Conservation (phyloP, 2,888 invertebrate genomes). For the Psococerastis gibbosa region DNA sequence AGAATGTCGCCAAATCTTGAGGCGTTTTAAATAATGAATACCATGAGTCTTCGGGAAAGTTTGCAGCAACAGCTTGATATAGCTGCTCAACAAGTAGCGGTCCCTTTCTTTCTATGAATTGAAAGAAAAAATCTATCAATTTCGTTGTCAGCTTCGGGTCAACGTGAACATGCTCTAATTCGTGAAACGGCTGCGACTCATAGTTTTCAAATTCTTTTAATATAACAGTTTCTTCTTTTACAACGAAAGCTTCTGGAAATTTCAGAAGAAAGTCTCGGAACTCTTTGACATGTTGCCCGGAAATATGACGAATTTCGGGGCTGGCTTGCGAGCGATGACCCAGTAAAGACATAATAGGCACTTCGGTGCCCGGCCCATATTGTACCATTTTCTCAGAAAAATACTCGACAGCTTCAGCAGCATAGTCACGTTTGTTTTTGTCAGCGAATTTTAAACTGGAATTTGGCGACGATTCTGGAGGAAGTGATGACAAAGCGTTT, state of each 20-base stretch:
- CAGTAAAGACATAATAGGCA: conserved; percentile 87
- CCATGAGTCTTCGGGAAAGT: conserved; percentile 60
- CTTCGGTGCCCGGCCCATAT: conserved; percentile 89
- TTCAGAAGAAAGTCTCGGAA: conserved; percentile 75
- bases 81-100: conserved; percentile 74
- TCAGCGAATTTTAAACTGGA: conserved; percentile 10
- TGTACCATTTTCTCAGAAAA: conserved; percentile 88
- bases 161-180: conserved; percentile 55
- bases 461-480: conserved; percentile 29
- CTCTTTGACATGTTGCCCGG: conserved; percentile 83
- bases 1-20: conserved; percentile 72
- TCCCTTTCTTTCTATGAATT: conserved; percentile 62
- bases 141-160: conserved; percentile 70
- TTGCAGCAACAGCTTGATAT: conserved; percentile 59
- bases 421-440: conserved; percentile 59
- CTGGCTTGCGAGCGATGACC: conserved; percentile 94
- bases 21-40: conserved; percentile 78
- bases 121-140: conserved; percentile 61
- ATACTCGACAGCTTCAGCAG: conserved; percentile 92
- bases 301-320: conserved; percentile 91
- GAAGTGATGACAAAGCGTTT: conserved; percentile 53
- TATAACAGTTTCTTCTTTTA: conserved; percentile 63
- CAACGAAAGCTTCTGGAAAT: conserved; percentile 68
- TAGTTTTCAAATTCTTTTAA: conserved; percentile 43
- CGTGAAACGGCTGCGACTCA: conserved; percentile 46